phyloP scores from a whole-genome alignment of 2,797 vertebrate genomes.

The Brachyrhaphis roseni region DNA sequence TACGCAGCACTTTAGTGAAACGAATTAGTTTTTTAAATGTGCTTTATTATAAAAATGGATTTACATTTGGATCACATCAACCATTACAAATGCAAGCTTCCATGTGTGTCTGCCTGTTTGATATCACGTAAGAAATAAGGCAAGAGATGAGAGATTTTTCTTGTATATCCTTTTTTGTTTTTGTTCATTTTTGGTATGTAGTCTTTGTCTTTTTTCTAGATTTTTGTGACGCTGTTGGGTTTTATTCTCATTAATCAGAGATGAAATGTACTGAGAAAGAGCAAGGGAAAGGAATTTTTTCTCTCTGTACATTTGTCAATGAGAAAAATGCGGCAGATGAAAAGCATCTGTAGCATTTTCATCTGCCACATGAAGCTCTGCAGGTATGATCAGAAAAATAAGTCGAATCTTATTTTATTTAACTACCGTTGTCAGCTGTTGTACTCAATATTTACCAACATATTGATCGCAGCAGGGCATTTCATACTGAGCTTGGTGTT shows the following conservation, averaged over 20 bases:
- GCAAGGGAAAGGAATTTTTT: background rate
- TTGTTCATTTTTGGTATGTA: background rate
- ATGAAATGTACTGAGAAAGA: background rate
- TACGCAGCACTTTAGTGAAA: background rate
- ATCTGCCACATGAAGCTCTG: background rate
- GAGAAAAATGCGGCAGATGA: no score
- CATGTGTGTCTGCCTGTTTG: background rate
- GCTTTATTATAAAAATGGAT: background rate
- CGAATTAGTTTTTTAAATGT: background rate
- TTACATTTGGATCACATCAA: background rate
- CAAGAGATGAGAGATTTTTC: background rate
- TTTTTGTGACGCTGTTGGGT: background rate
- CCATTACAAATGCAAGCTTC: background rate
- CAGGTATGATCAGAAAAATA: slow-evolving; percentile 8
- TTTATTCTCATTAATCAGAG: background rate
- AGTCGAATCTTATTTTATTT: background rate
- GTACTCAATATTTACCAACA: slow-evolving; percentile 41
- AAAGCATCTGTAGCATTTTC: background rate
- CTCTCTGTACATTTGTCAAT: background rate
- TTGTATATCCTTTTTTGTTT: background rate
- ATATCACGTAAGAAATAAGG: background rate
- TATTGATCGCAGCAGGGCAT: slow-evolving; percentile 31
- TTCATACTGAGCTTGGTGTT: slow-evolving; percentile 44
- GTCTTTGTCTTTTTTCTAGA: background rate
- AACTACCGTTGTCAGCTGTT: background rate